Base-by-base conservation (phyloP, 2,113 vertebrate species). In the Himantopus leucocephalus region DNA sequence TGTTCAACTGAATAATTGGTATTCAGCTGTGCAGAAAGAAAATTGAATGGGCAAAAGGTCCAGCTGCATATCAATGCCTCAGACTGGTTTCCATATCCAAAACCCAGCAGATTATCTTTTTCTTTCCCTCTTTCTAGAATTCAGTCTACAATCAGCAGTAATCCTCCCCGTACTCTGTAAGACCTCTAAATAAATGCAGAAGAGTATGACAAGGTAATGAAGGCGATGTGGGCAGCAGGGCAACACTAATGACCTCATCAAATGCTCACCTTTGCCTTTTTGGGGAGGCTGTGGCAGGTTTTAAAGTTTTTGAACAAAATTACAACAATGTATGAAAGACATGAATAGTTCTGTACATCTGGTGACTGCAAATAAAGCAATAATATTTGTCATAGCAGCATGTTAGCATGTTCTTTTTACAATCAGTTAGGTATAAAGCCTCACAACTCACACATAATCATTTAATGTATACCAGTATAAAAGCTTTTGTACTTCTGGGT, bases 1-100 rank as follows among this genome's bases (percentile, higher is more conserved):
- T 94, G 77, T 79, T 89, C 80, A 91, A 80, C 72, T 34, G 84
- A 95, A 95, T 96, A 92, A 92, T 30, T 85, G 84, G 53, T 67
- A 74, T 89, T 94, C 89, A 90, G 52, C 74, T 95, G 84, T 90
- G 90, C 48, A 41, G 95, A 95, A 96, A 96, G 92, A 96, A 96
- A 97, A 95, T 22, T 81, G 88, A 84, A 91, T 7, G 2, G 92
- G 71, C 67, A 96, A 94, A 92, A 87, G 39, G 60, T 97, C 87
- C 90, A 90, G 84, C n/a, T 94, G 76, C 63, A 55, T 95, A 93
- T 80, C 93, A 96, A 86, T 90, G 73, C 59, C 67, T 92, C 9
- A 4, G 47, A 93, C 3, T 24, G 26, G 75, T 73, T 92, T 76
- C 90, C 85, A 68, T 67, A 91, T 70, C 80, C 66, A 88, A 97